Percentiles rank a stretch among this genome's conserved stretches.
phyloP scores from a whole-genome alignment of 2,113 vertebrate genomes.

The Ranitomeya imitator region DNA sequence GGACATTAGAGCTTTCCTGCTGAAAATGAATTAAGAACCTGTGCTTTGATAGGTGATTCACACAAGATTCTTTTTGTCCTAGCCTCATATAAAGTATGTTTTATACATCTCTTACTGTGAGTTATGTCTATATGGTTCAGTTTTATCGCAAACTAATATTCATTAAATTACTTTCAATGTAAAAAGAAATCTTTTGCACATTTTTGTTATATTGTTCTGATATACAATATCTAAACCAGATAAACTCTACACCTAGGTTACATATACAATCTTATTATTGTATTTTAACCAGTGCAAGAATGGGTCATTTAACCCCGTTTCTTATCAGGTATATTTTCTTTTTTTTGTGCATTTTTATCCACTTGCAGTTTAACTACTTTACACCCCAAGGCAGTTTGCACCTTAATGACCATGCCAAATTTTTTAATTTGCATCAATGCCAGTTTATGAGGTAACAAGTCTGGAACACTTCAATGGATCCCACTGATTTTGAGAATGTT shows the following conservation, averaged over 20 bases:
- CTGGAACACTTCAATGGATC: no score
- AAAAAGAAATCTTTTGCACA: constrained; percentile 3
- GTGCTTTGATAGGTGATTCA: constrained; percentile 13
- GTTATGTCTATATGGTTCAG: constrained; percentile 11
- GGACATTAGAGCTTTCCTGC: constrained; percentile 32
- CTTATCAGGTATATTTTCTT: no score
- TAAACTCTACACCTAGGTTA: constrained; percentile 23
- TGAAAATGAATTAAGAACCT: constrained; percentile 8
- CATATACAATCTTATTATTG: no score
- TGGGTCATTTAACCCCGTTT: no score
- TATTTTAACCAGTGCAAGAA: no score
- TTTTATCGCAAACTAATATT: constrained; percentile 43
- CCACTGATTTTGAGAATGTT: no score
- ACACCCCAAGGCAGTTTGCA: no score
- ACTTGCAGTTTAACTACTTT: no score
- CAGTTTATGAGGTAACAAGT: no score
- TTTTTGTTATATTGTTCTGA: constrained; percentile 9
- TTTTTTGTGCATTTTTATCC: no score
- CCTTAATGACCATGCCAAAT: no score
- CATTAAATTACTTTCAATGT: constrained; percentile 39
- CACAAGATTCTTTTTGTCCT: constrained; percentile 41
- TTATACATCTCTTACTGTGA: constrained; percentile 7
- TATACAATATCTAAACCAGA: constrained; percentile 22
- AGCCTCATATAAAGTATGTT: constrained; percentile 28
- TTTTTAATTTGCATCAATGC: no score